phyloP scores from a whole-genome alignment of 2,113 vertebrate genomes.

The Ariopsis seemanni region DNA sequence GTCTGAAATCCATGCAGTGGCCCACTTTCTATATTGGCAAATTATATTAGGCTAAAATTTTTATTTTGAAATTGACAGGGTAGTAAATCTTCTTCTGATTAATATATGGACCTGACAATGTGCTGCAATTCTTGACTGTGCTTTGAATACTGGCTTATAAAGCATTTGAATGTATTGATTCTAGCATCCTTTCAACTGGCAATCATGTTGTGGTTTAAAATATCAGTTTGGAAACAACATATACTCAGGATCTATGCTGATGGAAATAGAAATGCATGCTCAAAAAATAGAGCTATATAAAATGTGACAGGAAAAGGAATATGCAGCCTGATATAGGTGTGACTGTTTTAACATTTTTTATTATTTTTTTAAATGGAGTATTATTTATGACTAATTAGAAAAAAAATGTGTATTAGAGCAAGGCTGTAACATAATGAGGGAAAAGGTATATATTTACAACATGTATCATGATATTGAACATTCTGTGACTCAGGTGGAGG shows the following conservation, averaged over 20 bases:
- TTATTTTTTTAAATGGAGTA: background rate
- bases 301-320: background rate
- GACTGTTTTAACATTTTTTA: background rate
- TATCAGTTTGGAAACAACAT: background rate
- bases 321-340: background rate
- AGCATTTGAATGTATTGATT: background rate
- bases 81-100: background rate
- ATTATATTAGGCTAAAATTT: background rate
- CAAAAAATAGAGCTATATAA: background rate
- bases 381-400: background rate
- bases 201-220: background rate
- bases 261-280: background rate
- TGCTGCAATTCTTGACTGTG: background rate
- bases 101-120: background rate
- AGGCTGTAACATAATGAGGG: background rate
- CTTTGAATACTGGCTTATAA: background rate
- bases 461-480: background rate
- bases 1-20: conserved; percentile 3
- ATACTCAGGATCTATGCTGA: background rate
- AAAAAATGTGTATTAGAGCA: background rate
- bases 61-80: background rate
- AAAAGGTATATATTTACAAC: background rate
- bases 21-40: background rate
- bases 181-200: background rate
- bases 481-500: no score